Evolutionary conservation across 2,888 invertebrate genomes (phyloP).

Genomic region (Xestobium rufovillosum): DNA sequence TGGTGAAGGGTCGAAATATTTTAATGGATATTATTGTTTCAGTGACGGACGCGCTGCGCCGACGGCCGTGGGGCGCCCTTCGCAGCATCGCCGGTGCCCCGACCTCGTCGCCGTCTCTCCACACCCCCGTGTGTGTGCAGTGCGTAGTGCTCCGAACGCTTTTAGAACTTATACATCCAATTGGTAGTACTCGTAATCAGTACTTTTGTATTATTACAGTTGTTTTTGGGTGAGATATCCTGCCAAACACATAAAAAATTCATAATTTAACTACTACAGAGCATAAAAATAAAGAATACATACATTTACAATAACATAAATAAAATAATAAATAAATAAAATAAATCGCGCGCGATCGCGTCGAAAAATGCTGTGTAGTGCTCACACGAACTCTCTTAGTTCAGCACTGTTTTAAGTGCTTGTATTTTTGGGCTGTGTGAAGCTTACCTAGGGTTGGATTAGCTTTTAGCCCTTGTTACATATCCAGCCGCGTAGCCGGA

Average conservation of each 20-base stretch:
- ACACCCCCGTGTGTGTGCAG: constrained; percentile 32
- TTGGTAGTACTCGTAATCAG: constrained; percentile 40
- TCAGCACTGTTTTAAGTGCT: constrained; percentile 63
- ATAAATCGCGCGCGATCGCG: constrained; percentile 21
- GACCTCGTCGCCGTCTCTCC: constrained; percentile 23
- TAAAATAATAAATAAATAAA: constrained; percentile 30
- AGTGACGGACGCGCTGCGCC: constrained; percentile 56
- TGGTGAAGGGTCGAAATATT: too few relatives aligned
- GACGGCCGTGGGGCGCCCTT: constrained; percentile 41
- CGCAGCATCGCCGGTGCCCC: constrained; percentile 16
- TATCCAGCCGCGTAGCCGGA: constrained; percentile 46
- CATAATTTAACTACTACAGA: constrained; percentile 35
- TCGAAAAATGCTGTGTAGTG: constrained; percentile 41
- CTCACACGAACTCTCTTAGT: constrained; percentile 47
- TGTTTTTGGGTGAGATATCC: constrained; percentile 46
- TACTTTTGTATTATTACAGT: constrained; percentile 39
- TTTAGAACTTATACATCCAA: constrained; percentile 42
- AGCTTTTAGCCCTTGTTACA: constrained; percentile 50
- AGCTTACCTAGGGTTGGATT: constrained; percentile 51
- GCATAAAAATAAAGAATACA: constrained; percentile 26
- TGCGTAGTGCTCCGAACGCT: constrained; percentile 45
- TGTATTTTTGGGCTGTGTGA: constrained; percentile 59
- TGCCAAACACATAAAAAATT: constrained; percentile 39
- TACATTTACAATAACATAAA: constrained; percentile 32
- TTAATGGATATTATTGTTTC: too few relatives aligned